Base-by-base conservation (phyloP, 2,888 invertebrate genomes). In the Ecdyonurus torrentis region DNA sequence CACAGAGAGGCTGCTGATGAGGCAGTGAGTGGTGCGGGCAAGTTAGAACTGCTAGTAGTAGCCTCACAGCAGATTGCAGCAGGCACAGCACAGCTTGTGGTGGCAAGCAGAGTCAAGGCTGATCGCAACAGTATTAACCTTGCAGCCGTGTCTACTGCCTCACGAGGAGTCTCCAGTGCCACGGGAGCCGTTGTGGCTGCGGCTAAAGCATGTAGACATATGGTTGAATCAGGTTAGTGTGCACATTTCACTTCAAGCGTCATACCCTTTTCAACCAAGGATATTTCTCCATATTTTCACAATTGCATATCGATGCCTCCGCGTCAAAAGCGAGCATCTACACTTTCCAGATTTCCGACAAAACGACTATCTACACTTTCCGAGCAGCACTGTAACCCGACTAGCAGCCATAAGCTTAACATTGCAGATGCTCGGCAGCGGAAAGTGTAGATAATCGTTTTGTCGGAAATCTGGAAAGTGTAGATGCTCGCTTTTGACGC, bases 41-140 rank as follows among this genome's bases (percentile, higher is more conserved):
- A 94, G 73, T 84, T 91, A 71, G 94, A 95, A 72, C 91, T 92
- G 72, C 82, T 99, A 65, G 89, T 96, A 65, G 98, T 95, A 1
- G 97, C 96, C 5, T 95, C 98, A 23, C 96, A 98, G 77, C 93
- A 93, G 75, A 94, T 96, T 65, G 91, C 93, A 63, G 97, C 92
- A 65, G 92, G 89, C 68, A 98, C 98, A 1, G 96, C 97, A 60
- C 98, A 98, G 76, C 80, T 99, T 64, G 98, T 98, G 61, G 95
- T 98, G 0, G 94, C 98, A 18, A 95, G 95, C 67, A 84, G 91
- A 63, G 98, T 99, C 5, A 94, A 98, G 76, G 96, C 99, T 0
- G 88, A 91, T 69, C 83, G 89, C 67, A 83, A 85, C 65, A 90
- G 94, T 70, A 77, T 78, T 67, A 87, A 89, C 71, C 79, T 99